Percentiles rank a stretch among this genome's conserved stretches.
These are phyloP conservation scores for Epinephelus fuscoguttatus DNA, from an alignment of 2,113 vertebrate species.

Conservation along the genomic window DNA sequence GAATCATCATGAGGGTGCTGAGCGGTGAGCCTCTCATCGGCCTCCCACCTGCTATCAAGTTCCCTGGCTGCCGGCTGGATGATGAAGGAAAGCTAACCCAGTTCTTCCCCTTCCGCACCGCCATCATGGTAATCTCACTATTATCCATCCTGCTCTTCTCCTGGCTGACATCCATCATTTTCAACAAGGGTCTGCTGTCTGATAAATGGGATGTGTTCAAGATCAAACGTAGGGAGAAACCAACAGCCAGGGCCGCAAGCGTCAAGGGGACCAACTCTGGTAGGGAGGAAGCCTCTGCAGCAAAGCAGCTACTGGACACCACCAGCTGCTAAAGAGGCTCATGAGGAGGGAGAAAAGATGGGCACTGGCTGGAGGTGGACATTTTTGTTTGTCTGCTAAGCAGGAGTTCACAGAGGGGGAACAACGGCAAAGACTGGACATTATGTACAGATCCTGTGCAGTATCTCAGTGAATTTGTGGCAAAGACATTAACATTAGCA, in stretches of 20 bases:
- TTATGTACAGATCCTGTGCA: conserved; percentile 12
- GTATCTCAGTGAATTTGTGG: conserved; percentile 9
- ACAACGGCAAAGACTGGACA: conserved; percentile 34
- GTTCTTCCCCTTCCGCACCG: conserved; percentile 86
- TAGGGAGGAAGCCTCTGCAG: background rate
- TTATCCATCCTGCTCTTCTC: conserved; percentile 79
- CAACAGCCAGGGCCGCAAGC: background rate
- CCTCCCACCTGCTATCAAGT: conserved; percentile 79
- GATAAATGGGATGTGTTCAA: conserved; percentile 83
- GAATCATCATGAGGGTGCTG: conserved; percentile 82
- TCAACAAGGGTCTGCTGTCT: conserved; percentile 83
- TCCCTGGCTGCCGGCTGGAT: conserved; percentile 80
- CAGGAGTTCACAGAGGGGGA: conserved; percentile 28
- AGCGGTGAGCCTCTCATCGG: conserved; percentile 86
- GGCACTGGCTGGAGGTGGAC: conserved; percentile 21
- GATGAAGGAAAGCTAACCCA: conserved; percentile 74
- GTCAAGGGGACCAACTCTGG: conserved; percentile 23
- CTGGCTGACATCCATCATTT: conserved; percentile 70
- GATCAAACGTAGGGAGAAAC: conserved; percentile 57
- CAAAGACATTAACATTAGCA: conserved; percentile 8
- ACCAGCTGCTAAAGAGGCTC: conserved; percentile 61
- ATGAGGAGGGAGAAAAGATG: conserved; percentile 7
- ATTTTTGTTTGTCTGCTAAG: conserved; percentile 13
- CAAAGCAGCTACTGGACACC: conserved; percentile 70
- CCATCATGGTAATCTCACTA: conserved; percentile 81